Evolutionary conservation across 2,113 vertebrate genomes (phyloP).

Genomic region (Pogonocichla stellata): DNA sequence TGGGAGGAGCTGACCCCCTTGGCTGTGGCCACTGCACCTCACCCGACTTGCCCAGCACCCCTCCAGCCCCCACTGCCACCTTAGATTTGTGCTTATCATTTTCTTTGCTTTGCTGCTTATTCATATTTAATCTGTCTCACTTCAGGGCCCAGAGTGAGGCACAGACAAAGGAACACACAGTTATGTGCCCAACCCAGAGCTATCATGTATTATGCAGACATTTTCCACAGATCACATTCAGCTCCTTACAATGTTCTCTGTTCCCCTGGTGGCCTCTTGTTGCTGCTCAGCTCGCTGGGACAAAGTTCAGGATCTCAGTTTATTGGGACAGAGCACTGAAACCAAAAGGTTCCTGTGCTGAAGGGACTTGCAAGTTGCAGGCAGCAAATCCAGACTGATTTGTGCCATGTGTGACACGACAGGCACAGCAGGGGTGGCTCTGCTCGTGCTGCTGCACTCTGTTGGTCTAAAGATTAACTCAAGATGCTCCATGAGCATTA

Average conservation of each 20-base stretch:
- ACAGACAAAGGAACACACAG: neutral
- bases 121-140: slow-evolving; percentile 32
- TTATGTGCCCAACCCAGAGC: neutral
- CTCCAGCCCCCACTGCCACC: neutral
- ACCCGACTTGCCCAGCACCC: neutral
- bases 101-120: neutral
- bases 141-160: neutral
- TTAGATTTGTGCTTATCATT: neutral
- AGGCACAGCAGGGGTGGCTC: neutral
- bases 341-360: neutral
- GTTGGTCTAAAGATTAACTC: slow-evolving; percentile 30
- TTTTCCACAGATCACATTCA: slow-evolving; percentile 30
- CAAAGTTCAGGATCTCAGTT: neutral
- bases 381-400: neutral
- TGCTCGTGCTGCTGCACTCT: neutral
- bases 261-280: neutral
- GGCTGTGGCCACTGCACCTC: neutral
- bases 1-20: neutral
- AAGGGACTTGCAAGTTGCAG: neutral
- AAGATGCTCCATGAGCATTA: neutral
- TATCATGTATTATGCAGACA: neutral
- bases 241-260: neutral
- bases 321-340: neutral
- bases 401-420: slow-evolving; percentile 17
- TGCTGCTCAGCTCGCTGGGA: neutral